phyloP scores from a whole-genome alignment of 2,113 vertebrate species.

The Sturnus vulgaris region DNA sequence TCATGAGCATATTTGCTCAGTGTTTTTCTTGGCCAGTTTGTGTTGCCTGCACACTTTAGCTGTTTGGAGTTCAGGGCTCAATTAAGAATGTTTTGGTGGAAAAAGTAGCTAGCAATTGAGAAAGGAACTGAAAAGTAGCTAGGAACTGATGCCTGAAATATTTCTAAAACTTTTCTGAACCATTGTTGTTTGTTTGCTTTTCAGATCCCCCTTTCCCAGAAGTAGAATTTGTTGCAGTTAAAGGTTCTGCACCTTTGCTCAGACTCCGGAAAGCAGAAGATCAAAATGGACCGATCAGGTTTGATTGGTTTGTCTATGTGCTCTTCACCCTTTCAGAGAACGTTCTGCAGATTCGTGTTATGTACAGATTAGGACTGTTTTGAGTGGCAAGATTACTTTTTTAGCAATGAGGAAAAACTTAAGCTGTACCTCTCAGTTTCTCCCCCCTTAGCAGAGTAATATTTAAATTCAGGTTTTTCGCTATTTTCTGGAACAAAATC shows the following conservation, averaged over 20 bases:
- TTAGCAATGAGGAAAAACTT: neutral
- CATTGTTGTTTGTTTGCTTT: neutral
- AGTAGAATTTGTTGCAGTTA: constrained; percentile 75
- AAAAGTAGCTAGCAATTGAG: neutral
- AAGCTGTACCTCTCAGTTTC: neutral
- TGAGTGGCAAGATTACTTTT: neutral
- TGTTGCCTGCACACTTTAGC: neutral
- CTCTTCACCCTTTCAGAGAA: neutral
- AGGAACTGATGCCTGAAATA: neutral
- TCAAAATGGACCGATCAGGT: constrained; percentile 87
- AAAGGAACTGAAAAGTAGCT: neutral
- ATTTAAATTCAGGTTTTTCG: neutral
- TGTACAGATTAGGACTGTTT: neutral
- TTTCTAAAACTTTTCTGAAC: neutral
- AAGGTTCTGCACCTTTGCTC: constrained; percentile 73
- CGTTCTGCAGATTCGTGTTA: neutral
- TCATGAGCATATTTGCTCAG: neutral
- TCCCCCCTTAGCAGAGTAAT: neutral
- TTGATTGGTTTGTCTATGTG: constrained; percentile 70
- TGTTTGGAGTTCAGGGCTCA: neutral
- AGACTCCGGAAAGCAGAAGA: constrained; percentile 74
- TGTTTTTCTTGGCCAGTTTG: neutral
- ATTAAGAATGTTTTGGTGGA: neutral
- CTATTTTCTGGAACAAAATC: neutral
- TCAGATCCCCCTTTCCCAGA: constrained; percentile 81